Conservation (phyloP, 2,113 vertebrate genomes). For the Pedetes capensis region DNA sequence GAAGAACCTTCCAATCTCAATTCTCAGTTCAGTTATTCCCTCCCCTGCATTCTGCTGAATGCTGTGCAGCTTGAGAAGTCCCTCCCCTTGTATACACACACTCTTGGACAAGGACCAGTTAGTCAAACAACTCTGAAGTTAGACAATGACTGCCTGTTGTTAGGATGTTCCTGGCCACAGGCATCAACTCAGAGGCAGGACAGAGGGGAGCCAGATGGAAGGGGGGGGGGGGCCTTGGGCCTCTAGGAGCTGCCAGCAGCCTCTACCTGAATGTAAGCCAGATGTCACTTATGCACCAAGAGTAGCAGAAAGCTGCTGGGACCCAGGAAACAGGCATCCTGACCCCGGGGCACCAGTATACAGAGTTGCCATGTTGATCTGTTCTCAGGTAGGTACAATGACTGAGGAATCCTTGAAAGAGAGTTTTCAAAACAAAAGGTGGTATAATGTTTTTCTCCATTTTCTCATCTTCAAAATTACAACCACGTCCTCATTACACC, state of each 20-base stretch:
- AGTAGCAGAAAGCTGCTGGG: neutral
- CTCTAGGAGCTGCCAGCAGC: neutral
- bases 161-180: neutral
- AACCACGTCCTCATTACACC: neutral
- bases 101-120: slow-evolving; percentile 6
- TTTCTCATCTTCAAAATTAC: slow-evolving; percentile 1
- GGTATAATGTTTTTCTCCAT: neutral
- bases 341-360: neutral
- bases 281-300: neutral
- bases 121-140: neutral
- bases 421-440: neutral
- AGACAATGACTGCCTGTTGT: slow-evolving; percentile 22
- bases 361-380: neutral
- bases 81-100: no score
- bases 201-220: neutral
- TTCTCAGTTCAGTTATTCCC: neutral
- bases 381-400: neutral
- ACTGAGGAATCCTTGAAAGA: neutral
- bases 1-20: neutral
- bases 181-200: neutral
- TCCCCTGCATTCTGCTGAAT: neutral
- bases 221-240: neutral
- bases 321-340: neutral
- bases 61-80: neutral
- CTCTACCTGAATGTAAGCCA: neutral